phyloP scores from a whole-genome alignment of 2,797 vertebrate genomes.

The Rhincodon typus region DNA sequence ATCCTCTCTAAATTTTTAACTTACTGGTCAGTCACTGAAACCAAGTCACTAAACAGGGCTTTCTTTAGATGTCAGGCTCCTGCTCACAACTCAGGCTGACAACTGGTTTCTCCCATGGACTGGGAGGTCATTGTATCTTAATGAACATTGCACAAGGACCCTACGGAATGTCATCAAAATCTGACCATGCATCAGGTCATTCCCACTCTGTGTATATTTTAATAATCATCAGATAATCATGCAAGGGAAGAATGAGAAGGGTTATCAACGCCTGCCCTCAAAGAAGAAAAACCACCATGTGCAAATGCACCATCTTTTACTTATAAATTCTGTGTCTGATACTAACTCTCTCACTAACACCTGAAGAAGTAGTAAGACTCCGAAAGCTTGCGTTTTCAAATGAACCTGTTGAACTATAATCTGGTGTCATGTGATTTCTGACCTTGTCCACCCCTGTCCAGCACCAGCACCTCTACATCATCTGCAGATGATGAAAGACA shows the following conservation, averaged over 20 bases:
- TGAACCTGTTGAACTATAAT: too few species aligned
- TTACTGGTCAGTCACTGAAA: not conserved
- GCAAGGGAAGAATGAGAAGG: not conserved
- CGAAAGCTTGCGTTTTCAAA: too few species aligned
- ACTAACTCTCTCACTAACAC: too few species aligned
- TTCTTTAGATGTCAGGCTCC: not conserved
- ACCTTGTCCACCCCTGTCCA: not conserved
- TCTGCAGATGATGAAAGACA: not conserved
- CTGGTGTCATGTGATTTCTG: too few species aligned
- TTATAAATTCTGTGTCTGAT: too few species aligned
- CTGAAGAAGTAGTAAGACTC: too few species aligned
- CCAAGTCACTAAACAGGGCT: not conserved
- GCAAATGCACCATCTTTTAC: not conserved
- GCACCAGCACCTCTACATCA: too few species aligned
- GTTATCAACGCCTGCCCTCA: not conserved
- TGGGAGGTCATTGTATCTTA: not conserved
- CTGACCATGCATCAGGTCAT: not conserved
- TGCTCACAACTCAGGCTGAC: not conserved
- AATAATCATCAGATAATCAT: not conserved
- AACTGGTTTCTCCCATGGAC: not conserved
- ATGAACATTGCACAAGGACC: not conserved
- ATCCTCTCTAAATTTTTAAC: not conserved
- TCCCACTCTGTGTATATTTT: not conserved
- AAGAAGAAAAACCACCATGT: not conserved
- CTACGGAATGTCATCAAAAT: not conserved